Evolutionary conservation across 2,888 invertebrate species (phyloP), one percentile per base, ranked within the genome.

Genomic region (Beris chalybata): DNA sequence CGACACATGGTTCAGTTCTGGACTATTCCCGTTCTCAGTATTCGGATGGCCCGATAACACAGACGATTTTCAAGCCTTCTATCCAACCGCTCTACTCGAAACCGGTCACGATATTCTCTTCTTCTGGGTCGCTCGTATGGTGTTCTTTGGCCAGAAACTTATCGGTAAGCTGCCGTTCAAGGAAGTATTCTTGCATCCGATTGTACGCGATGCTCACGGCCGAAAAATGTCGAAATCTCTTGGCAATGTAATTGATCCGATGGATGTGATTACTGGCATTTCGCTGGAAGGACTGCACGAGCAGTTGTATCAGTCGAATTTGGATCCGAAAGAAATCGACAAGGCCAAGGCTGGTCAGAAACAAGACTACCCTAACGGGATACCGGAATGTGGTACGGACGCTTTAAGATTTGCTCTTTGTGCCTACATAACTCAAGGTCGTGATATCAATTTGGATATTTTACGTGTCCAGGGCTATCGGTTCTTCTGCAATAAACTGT

Each of bases 61-160:
- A 7, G 83, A 83, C 1, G 87, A 86, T 70, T 74, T 95, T 71
- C 78, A 89, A 79, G 87, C 88, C 0, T 95, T 94, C 82, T 99
- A 96, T 83, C 99, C 99, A 0, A 91, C 94, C 0, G 87, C 90
- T 0, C 79, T 99, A 53, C 83, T 99, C 73, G 99, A 99, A 82
- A 98, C 97, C 0, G 97, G 99, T 0, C 95, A 98, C 78, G 99
- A 94, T 75, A 99, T 99, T 75, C 80, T 99, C 55, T 99, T 99
- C 85, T 99, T 99, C 83, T 99, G 99, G 99, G 99, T 99, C 4
- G 98, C 98, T 0, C 85, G 97, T 69, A 99, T 99, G 99, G 98
- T 98, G 1, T 98, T 99, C 88, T 88, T 99, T 74, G 95, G 97
- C 0, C 90, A 91, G 73, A 88, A 93, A 72, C 82, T 99, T n/a